These are phyloP conservation scores for Cyclargus thomasi DNA, from an alignment of 1,140 invertebrate genomes.

Conservation along the genomic window DNA sequence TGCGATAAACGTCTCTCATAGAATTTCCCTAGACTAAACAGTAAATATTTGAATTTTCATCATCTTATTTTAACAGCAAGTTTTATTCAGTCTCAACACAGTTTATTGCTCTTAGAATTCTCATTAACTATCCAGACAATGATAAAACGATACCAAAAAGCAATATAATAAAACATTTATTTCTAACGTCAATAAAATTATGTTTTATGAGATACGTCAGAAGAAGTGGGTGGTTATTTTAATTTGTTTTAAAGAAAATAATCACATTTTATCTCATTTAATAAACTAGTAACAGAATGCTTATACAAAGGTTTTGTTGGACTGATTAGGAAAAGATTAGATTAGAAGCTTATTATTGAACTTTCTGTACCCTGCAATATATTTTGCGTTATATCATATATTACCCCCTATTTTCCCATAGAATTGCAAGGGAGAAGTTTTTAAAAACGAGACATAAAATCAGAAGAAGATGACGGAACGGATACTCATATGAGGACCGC, in stretches of 20 bases:
- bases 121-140: neutral
- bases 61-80: neutral
- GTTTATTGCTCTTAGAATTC: neutral
- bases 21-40: neutral
- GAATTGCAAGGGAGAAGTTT: no score
- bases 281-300: neutral
- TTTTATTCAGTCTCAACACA: neutral
- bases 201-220: neutral
- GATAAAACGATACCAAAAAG: neutral
- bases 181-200: neutral
- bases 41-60: neutral
- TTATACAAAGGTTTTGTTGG: no score
- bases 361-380: no score
- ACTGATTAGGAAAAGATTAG: no score
- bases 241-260: neutral
- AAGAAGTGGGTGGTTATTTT: neutral
- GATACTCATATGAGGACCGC: no score
- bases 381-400: no score
- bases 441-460: no score
- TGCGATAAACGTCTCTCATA: neutral
- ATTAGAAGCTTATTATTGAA: no score
- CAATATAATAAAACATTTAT: neutral
- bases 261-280: no score
- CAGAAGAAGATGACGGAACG: no score
- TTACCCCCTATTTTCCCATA: no score